phyloP scores from a whole-genome alignment of 2,888 invertebrate species.

The Nomada lathburiana region DNA sequence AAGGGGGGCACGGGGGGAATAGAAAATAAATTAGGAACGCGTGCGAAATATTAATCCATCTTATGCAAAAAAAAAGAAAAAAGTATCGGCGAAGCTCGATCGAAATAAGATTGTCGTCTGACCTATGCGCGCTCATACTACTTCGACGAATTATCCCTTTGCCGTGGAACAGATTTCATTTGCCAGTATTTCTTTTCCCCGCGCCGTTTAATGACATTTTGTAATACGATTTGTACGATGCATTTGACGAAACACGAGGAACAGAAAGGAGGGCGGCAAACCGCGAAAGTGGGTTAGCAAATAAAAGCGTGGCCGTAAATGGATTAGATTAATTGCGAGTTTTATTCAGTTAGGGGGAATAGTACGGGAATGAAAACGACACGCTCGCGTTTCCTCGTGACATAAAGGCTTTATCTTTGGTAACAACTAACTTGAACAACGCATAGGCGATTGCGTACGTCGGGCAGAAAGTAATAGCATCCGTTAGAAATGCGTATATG shows the following conservation, averaged over 20 bases:
- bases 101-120: neutral
- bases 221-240: too few relatives aligned
- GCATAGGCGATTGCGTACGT: conserved; percentile 13
- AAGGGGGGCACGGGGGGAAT: neutral
- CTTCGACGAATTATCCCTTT: neutral
- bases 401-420: conserved; percentile 39
- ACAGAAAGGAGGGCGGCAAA: neutral
- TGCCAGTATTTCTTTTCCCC: neutral
- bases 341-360: neutral
- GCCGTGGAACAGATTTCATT: neutral
- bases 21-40: neutral
- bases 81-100: neutral
- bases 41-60: neutral
- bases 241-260: neutral
- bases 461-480: too few relatives aligned
- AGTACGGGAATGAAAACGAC: neutral
- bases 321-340: conserved; percentile 10
- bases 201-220: too few relatives aligned
- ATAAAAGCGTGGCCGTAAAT: conserved; percentile 4
- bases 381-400: conserved; percentile 18
- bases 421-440: neutral
- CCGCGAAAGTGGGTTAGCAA: conserved; percentile 6
- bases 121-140: neutral
- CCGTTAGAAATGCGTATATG: too few relatives aligned
- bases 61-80: too few relatives aligned